Percentiles rank a stretch among this genome's conserved stretches.
phyloP scores from a whole-genome alignment of 2,888 invertebrate genomes.

The Elmis aenea region DNA sequence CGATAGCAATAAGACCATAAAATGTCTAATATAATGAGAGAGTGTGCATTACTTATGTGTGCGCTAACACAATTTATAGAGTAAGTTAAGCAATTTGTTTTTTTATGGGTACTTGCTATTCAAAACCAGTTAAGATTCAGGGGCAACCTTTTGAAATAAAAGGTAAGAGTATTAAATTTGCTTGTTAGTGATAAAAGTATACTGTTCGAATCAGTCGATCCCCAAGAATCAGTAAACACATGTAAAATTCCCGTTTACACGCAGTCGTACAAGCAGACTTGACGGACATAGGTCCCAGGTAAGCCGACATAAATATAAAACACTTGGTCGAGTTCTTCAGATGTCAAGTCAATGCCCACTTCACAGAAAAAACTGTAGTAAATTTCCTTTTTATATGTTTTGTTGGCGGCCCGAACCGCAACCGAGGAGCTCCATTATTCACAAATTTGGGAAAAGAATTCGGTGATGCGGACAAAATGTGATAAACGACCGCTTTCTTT shows the following conservation, averaged over 20 bases:
- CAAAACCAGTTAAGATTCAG: too few relatives aligned
- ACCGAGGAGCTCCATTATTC: conserved; percentile 39
- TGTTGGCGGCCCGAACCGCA: conserved; percentile 36
- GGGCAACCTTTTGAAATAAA: too few relatives aligned
- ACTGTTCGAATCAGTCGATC: too few relatives aligned
- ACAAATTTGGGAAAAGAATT: conserved; percentile 39
- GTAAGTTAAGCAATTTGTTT: too few relatives aligned
- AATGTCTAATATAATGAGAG: too few relatives aligned
- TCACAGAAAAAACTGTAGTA: conserved; percentile 40
- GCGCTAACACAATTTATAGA: too few relatives aligned
- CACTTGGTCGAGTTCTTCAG: conserved; percentile 33
- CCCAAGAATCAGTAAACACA: conserved; percentile 16
- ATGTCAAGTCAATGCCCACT: conserved; percentile 39
- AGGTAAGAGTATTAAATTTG: too few relatives aligned
- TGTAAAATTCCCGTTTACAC: conserved; percentile 24
- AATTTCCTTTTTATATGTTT: conserved; percentile 41
- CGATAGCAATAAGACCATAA: too few relatives aligned
- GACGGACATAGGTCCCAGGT: conserved; percentile 32
- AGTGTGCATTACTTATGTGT: too few relatives aligned
- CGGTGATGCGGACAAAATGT: conserved; percentile 39
- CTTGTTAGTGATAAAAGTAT: too few relatives aligned
- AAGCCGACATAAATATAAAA: conserved; percentile 32
- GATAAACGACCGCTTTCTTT: conserved; percentile 38
- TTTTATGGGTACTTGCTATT: too few relatives aligned
- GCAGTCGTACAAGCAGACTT: conserved; percentile 19